Base-by-base conservation (phyloP, 2,113 vertebrate genomes). In the Lathamus discolor region DNA sequence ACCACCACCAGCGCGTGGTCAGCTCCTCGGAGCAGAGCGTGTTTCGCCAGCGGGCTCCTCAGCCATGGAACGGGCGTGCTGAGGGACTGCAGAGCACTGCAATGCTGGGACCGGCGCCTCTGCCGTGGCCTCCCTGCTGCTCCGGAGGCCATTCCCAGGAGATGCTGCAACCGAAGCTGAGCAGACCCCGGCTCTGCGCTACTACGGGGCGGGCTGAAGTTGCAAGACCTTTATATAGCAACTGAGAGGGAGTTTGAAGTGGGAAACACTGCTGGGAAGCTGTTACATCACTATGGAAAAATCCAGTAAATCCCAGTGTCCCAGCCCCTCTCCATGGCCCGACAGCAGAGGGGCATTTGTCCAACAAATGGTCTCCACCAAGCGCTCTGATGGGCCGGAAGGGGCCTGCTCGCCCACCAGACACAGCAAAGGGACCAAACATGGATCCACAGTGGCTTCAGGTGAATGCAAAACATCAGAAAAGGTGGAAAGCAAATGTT, bases 31-130 rank as follows among this genome's bases (percentile, higher is more conserved):
- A n/a, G 59, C 51, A 28, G 62, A 15, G 20, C 5, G 4, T 6
- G 9, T 31, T 31, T 39, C 79, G 41, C 49, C 83, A 11, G 11
- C 31, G 33, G 48, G 37, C 10, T 52, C 67, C 66, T 46, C 52
- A 15, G 77, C 73, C 1, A 0, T 2, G 17, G 6, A 9, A 31
- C 1, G 13, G n/a, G 37, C 1, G 0, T 5, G 41, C 51, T 5
- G 52, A 62, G 84, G 37, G 68, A 15, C 8, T 31, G 43, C 48
- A 35, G 13, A 39, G 75, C 29, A 3, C 63, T 3, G 5, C 1
- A 28, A 9, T 1, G 20, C 51, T 3, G 0, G 80, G 83, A 55
- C 67, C n/a, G 86, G 11, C 0, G 1, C 52, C 51, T 35, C 41
- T 29, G 82, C 66, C 4, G 0, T 2, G 55, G 31, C n/a, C 22